Conservation (phyloP, 2,888 invertebrate genomes). For the Hemithea aestivaria region DNA sequence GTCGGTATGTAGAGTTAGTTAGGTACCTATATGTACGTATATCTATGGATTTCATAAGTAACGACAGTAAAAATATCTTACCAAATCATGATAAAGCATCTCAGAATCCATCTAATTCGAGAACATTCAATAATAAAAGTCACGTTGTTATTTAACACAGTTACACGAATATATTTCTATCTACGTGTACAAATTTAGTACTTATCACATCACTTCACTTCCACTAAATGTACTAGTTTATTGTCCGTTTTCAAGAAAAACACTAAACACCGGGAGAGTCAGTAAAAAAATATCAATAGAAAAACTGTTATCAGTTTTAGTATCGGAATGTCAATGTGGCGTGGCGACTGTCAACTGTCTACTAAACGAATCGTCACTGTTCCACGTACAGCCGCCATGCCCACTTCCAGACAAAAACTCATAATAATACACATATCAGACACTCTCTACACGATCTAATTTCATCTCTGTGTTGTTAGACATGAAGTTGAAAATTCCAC, state of each 20-base stretch:
- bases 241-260: slow-evolving; percentile 33
- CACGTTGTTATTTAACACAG: slow-evolving; percentile 17
- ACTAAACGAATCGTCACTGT: slow-evolving; percentile 77
- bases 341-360: slow-evolving; percentile 79
- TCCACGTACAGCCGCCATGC: slow-evolving; percentile 69
- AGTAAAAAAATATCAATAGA: slow-evolving; percentile 69
- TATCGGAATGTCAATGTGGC: slow-evolving; percentile 78
- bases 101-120: slow-evolving; percentile 10
- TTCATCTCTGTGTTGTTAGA: not conserved
- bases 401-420: slow-evolving; percentile 55
- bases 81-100: not conserved
- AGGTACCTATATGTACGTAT: no score
- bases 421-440: slow-evolving; percentile 31
- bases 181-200: slow-evolving; percentile 3
- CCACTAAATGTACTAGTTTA: slow-evolving; percentile 30
- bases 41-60: no score
- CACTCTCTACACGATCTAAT: slow-evolving; percentile 20
- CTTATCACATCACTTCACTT: slow-evolving; percentile 53
- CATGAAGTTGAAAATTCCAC: slow-evolving; percentile 26
- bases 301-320: slow-evolving; percentile 70
- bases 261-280: slow-evolving; percentile 50
- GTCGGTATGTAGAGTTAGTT: no score
- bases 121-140: slow-evolving; percentile 5
- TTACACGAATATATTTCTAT: slow-evolving; percentile 13
- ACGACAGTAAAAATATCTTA: slow-evolving; percentile 3